These are phyloP conservation scores for Serinus canaria DNA, from an alignment of 2,113 vertebrate species.

Conservation along the genomic window DNA sequence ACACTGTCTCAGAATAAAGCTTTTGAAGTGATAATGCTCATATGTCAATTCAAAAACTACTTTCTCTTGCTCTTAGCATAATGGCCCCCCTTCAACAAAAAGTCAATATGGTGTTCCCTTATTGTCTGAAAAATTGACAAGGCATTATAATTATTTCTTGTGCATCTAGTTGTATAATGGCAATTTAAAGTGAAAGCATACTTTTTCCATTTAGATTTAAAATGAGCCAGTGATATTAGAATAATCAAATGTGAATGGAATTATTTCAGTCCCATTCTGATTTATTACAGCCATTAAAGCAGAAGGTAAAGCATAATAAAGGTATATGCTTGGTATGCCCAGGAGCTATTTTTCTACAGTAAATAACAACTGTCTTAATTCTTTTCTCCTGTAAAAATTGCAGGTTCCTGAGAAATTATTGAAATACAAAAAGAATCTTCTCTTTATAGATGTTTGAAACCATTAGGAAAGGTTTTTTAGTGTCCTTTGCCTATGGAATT, in stretches of 20 bases:
- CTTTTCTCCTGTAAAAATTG: neutral
- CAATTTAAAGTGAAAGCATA: neutral
- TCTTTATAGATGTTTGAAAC: neutral
- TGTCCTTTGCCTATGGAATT: neutral
- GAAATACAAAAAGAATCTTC: neutral
- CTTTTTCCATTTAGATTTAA: neutral
- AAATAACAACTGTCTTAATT: neutral
- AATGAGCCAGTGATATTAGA: neutral
- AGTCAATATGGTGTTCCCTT: neutral
- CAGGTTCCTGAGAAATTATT: neutral
- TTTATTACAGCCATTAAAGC: neutral
- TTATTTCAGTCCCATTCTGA: neutral
- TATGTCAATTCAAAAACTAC: neutral
- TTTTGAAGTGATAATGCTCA: neutral
- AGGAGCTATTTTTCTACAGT: neutral
- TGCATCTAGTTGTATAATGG: neutral
- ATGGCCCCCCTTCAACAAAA: neutral
- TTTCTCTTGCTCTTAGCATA: neutral
- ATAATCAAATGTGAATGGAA: slow-evolving; percentile 8
- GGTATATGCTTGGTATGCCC: neutral
- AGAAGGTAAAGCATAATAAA: neutral
- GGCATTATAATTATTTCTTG: neutral
- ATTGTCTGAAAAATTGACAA: neutral
- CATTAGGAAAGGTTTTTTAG: neutral
- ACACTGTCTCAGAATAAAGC: neutral